Conservation (phyloP, 2,797 vertebrate species). For the Lagocephalus sceleratus region DNA sequence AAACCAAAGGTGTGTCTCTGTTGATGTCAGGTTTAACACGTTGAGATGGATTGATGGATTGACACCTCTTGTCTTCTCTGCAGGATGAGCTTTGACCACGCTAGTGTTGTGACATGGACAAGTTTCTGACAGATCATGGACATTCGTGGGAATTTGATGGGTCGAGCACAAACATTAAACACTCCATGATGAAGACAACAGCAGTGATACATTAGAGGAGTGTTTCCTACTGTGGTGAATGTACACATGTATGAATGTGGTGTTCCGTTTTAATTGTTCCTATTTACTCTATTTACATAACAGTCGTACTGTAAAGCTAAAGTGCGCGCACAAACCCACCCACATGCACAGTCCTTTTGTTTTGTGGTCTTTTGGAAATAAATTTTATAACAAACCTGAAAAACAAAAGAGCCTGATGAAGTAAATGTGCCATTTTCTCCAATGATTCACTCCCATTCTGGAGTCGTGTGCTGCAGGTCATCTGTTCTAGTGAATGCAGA, state of each 20-base stretch:
- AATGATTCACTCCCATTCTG: too few species aligned
- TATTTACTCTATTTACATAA: conserved; percentile 69
- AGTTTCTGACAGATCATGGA: conserved; percentile 17
- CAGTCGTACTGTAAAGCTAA: conserved; percentile 24
- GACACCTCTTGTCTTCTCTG: neutral
- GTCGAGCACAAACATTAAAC: conserved; percentile 13
- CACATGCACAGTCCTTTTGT: conserved; percentile 30
- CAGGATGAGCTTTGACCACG: conserved; percentile 75
- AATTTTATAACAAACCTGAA: too few species aligned
- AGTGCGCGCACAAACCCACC: conserved; percentile 13
- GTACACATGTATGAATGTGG: too few species aligned
- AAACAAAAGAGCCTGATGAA: too few species aligned
- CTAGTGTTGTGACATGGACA: neutral
- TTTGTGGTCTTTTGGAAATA: conserved; percentile 20
- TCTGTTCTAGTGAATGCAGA: too few species aligned
- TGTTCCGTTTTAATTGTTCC: conserved; percentile 49
- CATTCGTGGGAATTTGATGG: conserved; percentile 27
- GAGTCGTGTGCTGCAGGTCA: too few species aligned
- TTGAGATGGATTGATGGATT: neutral
- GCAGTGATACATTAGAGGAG: conserved; percentile 16
- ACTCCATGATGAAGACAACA: conserved; percentile 20
- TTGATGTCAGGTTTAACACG: too few species aligned
- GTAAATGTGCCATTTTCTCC: too few species aligned
- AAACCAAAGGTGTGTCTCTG: conserved; percentile 77
- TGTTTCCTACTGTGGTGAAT: conserved; percentile 20